These are phyloP conservation scores for Sminthurinus aureus DNA, from an alignment of 2,888 invertebrate species.

Conservation along the genomic window DNA sequence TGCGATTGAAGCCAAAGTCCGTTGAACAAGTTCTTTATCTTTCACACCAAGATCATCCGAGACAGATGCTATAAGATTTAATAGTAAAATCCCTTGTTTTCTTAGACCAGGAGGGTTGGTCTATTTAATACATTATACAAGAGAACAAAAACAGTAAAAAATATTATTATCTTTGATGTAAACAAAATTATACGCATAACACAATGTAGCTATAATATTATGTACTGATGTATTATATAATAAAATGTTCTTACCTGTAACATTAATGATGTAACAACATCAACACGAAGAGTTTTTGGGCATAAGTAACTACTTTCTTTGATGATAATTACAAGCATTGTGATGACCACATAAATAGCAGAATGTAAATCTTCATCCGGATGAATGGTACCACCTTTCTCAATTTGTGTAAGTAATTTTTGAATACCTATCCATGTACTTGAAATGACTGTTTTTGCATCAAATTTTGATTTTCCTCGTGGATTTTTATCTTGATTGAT, in stretches of 20 bases:
- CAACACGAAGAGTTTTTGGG: slow-evolving; percentile 27
- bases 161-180: no score
- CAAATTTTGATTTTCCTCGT: slow-evolving; percentile 32
- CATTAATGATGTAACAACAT: not conserved
- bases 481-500: slow-evolving; percentile 46
- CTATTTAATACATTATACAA: no score
- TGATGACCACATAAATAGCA: slow-evolving; percentile 51
- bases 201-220: no score
- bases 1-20: slow-evolving; percentile 19
- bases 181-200: no score
- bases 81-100: slow-evolving; percentile 39
- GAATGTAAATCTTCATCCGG: slow-evolving; percentile 55
- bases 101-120: slow-evolving; percentile 28
- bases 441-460: slow-evolving; percentile 36
- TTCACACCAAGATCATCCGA: slow-evolving; percentile 7
- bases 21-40: not conserved
- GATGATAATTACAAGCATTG: slow-evolving; percentile 47
- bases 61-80: slow-evolving; percentile 27
- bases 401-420: slow-evolving; percentile 40
- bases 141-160: no score
- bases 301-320: slow-evolving; percentile 52
- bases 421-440: slow-evolving; percentile 43
- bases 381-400: slow-evolving; percentile 22
- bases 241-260: slow-evolving; percentile 11
- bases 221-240: no score